phyloP scores from a whole-genome alignment of 2,888 invertebrate species.

The Helleia helle region DNA sequence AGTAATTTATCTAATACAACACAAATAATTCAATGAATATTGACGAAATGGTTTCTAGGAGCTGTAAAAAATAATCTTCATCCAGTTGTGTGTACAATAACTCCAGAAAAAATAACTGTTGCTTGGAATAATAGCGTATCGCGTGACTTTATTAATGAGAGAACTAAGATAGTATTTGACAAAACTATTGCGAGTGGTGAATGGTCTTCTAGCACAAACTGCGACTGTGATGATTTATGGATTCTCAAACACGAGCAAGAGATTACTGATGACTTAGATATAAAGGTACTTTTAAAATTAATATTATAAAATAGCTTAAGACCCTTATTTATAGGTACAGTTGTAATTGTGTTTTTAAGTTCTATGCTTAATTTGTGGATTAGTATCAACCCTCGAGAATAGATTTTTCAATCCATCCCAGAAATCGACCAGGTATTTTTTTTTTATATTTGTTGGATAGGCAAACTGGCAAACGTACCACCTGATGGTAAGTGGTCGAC shows the following conservation, averaged over 20 bases:
- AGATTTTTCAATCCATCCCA: too few species aligned
- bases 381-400: too few species aligned
- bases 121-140: constrained; percentile 53
- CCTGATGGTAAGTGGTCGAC: too few species aligned
- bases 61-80: constrained; percentile 54
- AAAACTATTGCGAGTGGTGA: constrained; percentile 33
- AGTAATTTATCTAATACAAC: too few species aligned
- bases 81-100: constrained; percentile 46
- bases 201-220: constrained; percentile 56
- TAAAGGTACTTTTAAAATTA: too few species aligned
- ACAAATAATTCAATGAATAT: neutral
- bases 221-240: constrained; percentile 65
- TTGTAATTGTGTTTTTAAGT: too few species aligned
- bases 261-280: constrained; percentile 30
- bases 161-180: constrained; percentile 37
- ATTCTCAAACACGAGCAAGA: constrained; percentile 37
- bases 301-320: too few species aligned
- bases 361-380: too few species aligned
- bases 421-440: too few species aligned
- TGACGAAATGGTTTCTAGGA: constrained; percentile 42
- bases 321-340: too few species aligned
- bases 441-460: too few species aligned
- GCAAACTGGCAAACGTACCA: too few species aligned
- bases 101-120: constrained; percentile 41
- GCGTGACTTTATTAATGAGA: constrained; percentile 32